Evolutionary conservation across 2,888 invertebrate genomes (phyloP).

Genomic region (Leptinotarsa peninsularis): DNA sequence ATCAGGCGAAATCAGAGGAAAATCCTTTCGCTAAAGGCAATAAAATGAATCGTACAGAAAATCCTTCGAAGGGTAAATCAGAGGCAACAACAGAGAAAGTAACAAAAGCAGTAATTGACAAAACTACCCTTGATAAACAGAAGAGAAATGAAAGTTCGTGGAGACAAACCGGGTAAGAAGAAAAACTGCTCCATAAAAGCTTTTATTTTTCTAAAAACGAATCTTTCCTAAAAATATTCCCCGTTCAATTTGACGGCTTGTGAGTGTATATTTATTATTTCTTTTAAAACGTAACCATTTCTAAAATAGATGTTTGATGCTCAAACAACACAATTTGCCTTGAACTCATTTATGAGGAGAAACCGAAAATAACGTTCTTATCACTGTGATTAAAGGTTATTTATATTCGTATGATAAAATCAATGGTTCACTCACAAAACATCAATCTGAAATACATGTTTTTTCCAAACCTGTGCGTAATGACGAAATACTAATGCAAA

Average conservation of each 20-base stretch:
- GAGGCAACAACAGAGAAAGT: slow-evolving; percentile 14
- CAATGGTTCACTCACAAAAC: neutral
- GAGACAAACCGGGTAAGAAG: slow-evolving; percentile 35
- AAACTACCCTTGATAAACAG: slow-evolving; percentile 37
- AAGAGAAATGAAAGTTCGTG: slow-evolving; percentile 44
- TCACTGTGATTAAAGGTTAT: slow-evolving; percentile 6
- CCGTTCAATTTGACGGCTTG: no score
- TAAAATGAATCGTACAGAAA: neutral
- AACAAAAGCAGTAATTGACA: slow-evolving; percentile 7
- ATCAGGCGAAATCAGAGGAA: neutral
- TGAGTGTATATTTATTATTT: no score
- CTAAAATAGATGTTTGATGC: neutral
- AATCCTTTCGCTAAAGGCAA: neutral
- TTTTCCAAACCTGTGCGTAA: no score
- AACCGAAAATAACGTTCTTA: neutral
- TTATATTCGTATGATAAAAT: neutral
- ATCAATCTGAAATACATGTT: neutral
- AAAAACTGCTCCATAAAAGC: neutral
- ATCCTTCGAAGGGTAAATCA: neutral
- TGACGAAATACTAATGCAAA: no score
- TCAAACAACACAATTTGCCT: neutral
- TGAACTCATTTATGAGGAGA: neutral
- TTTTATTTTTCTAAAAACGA: no score
- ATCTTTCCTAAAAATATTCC: no score
- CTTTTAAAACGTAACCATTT: neutral